Base-by-base conservation (phyloP, 1,140 invertebrate genomes). In the Solenopsis invicta region DNA sequence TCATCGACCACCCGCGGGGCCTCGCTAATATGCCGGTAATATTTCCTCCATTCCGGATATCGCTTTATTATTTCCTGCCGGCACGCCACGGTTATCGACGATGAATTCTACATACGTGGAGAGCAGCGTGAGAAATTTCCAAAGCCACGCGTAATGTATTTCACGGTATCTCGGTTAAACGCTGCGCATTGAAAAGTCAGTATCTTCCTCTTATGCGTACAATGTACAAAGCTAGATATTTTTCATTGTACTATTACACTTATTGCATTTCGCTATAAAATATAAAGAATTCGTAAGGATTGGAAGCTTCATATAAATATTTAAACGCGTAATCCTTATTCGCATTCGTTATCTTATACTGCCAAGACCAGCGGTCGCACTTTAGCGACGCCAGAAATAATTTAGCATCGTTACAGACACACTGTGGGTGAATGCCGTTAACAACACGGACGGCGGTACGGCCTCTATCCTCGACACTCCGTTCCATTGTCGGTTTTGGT, bases 21-120 rank as follows among this genome's bases (percentile, higher is more conserved):
- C 52, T 76, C 50, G 89, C 91, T 90, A 89, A 93, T 91, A 91
- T 75, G 71, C 80, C 91, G 85, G 86, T 94, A 91, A 94, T 94
- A 93, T 93, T 93, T 93, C 87, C 89, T 89, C 89, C 90, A 87
- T 91, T 91, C 69, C 91, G 87, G 88, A 92, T 93, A 93, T 91
- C 89, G 90, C 90, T 92, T 90, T 88, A 93, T 94, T 94, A 93
- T 93, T 94, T 89, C 87, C 88, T 89, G 85, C 80, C 77, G 72
- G 72, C 66, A 21, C 48, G 76, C 34, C 69, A 72, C 78, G 80
- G 69, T 89, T 86, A 80, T 90, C 82, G 61, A 48, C 80, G 59
- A 78, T 78, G 85, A 89, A 87, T 89, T 89, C 88, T 82, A 50
- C 61, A 62, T 61, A 74, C 9, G 9, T 29, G 56, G 24, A 56